Evolutionary conservation across 2,797 vertebrate species (phyloP), one percentile per base, ranked within the genome.

Genomic region (Fistularia commersonii): DNA sequence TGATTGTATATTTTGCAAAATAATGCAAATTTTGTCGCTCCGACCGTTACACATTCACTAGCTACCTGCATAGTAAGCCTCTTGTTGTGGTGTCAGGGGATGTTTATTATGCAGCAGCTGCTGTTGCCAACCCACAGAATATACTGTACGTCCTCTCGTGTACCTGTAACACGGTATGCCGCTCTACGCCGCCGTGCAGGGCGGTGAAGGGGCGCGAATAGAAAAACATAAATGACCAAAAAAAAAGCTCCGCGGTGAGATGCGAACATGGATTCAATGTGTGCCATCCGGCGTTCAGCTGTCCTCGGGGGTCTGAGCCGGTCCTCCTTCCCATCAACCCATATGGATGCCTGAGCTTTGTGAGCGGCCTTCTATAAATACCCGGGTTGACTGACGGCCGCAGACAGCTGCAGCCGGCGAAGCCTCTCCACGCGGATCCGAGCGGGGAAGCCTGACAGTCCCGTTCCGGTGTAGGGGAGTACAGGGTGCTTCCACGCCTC

Each of bases 351-450:
- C 82, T 72, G 55, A 69, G 78, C 86, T 89, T 88, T 85, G 84
- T 82, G 81, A 72, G 8, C 66, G 11, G 72, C 54, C 61, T 10
- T 78, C 91, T 95, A 92, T 94, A 93, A 93, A 94, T 95, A 94
- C 72, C 75, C 50, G 40, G 62, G 62, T 76, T 76, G 62, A 65
- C 61, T 86, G 89, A 91, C 73, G 46, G 65, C 48, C 74, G 68
- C 37, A 55, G 89, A 90, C 93, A 94, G 92, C 93, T 93, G 93
- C 56, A 73, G 74, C 42, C 76, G 44, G 63, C 14, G 23, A 0
- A 64, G 56, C 54, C 63, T 32, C 60, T 56, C 57, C 72, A 40
- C 10, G 39, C 40, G 10, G 0, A 48, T 69, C 76, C 58, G 57
- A 67, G 47, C 69, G 45, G 66, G 63, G 80, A 75, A 74, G 38